Evolutionary conservation across 64 coral and sea anemone species (phyloP), one percentile per base, ranked within the genome.

Genomic region (Orbicella faveolata): DNA sequence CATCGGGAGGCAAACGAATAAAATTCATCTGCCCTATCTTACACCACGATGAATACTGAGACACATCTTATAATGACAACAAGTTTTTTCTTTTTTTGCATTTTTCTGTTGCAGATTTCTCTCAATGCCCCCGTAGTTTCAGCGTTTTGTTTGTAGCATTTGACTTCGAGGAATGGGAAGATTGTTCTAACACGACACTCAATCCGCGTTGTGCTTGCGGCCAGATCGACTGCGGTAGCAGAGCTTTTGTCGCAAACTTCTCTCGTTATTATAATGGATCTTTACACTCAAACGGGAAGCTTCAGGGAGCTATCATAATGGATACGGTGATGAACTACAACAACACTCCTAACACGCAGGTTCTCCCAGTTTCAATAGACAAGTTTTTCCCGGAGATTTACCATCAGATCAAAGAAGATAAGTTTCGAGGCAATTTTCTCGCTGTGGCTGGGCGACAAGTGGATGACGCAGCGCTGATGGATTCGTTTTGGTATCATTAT

Each of bases 241-340:
- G 75, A 25, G 74, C 87, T 21, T 94, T 89, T 84, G 87, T 94
- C 75, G 17, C 53, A 72, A 94, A 94, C 80, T 83, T 94, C 52
- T 89, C 87, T 15, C 87, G 23, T 2, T 94, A 77, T 76, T 85
- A 84, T 48, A 93, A 84, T 9, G 69, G 77, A 30, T 77, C 75
- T 1, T 44, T 86, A 23, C 44, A n/a, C 33, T 89, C 80, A 21
- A 63, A 86, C 63, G 93, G 93, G 15, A 52, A 77, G 35, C 36
- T 94, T 61, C 93, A 94, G 25, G 93, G 93, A 26, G 93, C 93
- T 53, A 86, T 94, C 19, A 94, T 94, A 33, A 94, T 94, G 93
- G 93, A 94, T 23, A 94, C 93, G 9, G 76, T 94, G 23, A 75
- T 94, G 88, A 90, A 94, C 64, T 94, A 90, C 76, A 87, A 94